A percentile compares a stretch with the other conserved stretches of the same genome.
phyloP scores from a whole-genome alignment of 2,113 vertebrate species.

The Catharus bicknelli region DNA sequence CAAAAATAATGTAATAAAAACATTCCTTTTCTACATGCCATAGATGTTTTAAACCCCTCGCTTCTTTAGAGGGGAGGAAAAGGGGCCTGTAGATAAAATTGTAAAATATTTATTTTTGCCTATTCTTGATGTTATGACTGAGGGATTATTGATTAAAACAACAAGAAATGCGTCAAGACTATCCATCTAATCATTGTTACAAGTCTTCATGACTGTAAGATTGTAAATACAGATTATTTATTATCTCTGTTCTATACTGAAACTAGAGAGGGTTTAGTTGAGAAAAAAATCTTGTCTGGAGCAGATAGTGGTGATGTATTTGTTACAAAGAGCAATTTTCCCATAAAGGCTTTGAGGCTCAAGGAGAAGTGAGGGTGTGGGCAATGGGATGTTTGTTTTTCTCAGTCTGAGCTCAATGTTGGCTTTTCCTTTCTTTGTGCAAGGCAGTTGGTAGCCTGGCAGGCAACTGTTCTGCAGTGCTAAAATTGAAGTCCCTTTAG shows the following conservation, averaged over 20 bases:
- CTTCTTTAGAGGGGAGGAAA: conserved; percentile 24
- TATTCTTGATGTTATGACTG: conserved; percentile 67
- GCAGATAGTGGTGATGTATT: conserved; percentile 52
- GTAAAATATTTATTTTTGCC: conserved; percentile 82
- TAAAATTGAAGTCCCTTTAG: conserved; percentile 8
- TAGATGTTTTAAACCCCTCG: conserved; percentile 22
- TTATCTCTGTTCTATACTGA: conserved; percentile 77
- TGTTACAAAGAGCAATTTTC: conserved; percentile 42
- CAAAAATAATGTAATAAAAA: conserved; percentile 65
- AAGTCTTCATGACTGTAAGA: conserved; percentile 75
- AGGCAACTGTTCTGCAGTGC: neutral
- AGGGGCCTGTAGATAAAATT: conserved; percentile 61
- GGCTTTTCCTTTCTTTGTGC: conserved; percentile 58
- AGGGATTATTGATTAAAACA: conserved; percentile 68
- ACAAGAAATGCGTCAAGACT: conserved; percentile 77
- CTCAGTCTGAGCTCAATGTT: conserved; percentile 45
- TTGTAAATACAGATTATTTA: conserved; percentile 89
- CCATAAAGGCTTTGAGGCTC: conserved; percentile 44
- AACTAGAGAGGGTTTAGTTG: conserved; percentile 33
- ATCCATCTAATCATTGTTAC: conserved; percentile 70
- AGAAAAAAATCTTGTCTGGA: conserved; percentile 19
- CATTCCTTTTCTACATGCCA: conserved; percentile 71
- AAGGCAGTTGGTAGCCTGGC: conserved; percentile 15
- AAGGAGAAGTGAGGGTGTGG: conserved; percentile 10
- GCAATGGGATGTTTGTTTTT: conserved; percentile 33